Base-by-base conservation (phyloP, 2,113 vertebrate genomes). In the Rissa tridactyla region DNA sequence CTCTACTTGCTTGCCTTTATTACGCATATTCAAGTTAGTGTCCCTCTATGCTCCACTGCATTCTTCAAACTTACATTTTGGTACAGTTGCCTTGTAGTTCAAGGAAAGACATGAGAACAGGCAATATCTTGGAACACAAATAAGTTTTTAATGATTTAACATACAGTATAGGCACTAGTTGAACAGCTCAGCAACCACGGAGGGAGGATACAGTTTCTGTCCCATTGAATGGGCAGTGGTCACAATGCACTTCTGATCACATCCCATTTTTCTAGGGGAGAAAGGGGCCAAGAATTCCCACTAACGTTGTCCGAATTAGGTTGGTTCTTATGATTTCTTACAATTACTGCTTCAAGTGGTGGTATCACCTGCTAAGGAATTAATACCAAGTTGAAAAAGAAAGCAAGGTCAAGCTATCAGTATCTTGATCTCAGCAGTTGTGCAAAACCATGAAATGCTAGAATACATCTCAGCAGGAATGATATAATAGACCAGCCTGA, bases 81-180 rank as follows among this genome's bases (percentile, higher is more conserved):
- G 29, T 62, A 69, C 32, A 70, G 46, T 11, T 80, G 23, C 34
- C 22, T 60, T 69, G 38, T 55, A 77, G 23, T 30, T 80, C 54
- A 70, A 70, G 72, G 32, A 55, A 52, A 82, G 32, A 85, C 40
- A 73, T 2, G 7, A 76, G 32, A 91, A 85, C 27, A 73, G 11
- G n/a, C 15, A 82, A 23, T 14, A 52, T 52, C 75, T 68, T 84
- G 49, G 36, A 94, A 92, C 57, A 90, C 4, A 46, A 29, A 23
- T 65, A 38, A 10, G 13, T 34, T 87, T 96, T 91, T 90, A 93
- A 94, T 93, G 66, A 69, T 65, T 94, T 91, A 69, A 61, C 32
- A 36, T 42, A 12, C 3, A 75, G 26, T 5, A 84, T 8, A 96
- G 73, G 69, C 66, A 79, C 26, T 51, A 46, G 10, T n/a, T 61